Percentiles rank a stretch among this genome's conserved stretches.
phyloP scores from a whole-genome alignment of 2,113 vertebrate species.

The Erythrocercus mccallii region DNA sequence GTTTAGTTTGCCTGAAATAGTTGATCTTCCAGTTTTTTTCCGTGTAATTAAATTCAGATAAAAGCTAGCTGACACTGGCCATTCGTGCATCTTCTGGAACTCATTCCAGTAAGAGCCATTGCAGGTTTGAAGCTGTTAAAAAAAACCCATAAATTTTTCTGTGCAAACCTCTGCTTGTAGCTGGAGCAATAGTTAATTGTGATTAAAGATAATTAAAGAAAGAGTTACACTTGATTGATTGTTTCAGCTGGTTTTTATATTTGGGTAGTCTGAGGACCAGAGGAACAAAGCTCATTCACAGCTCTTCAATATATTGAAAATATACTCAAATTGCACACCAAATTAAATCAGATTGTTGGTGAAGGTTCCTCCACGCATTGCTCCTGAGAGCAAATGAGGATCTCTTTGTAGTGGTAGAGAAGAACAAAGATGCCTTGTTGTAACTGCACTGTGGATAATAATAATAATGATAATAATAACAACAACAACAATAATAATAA shows the following conservation, averaged over 20 bases:
- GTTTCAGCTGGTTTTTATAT: background rate
- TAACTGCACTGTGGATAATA: background rate
- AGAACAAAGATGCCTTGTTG: background rate
- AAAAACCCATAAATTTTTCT: background rate
- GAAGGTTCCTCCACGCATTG: background rate
- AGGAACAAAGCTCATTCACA: background rate
- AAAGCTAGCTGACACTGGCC: background rate
- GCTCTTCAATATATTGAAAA: background rate
- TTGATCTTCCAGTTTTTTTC: background rate
- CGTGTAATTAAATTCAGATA: background rate
- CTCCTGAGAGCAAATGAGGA: background rate
- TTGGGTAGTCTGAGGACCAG: background rate
- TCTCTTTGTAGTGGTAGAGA: background rate
- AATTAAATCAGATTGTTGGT: background rate
- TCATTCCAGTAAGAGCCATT: background rate
- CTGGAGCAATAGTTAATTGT: background rate
- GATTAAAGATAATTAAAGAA: background rate
- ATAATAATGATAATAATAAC: background rate
- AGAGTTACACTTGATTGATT: background rate
- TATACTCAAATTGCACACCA: background rate
- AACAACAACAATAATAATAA: background rate
- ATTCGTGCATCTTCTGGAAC: background rate
- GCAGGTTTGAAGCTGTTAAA: background rate
- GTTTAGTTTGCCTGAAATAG: background rate
- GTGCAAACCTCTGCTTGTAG: background rate